Percentiles rank a stretch among this genome's conserved stretches.
Conservation (phyloP, 2,113 vertebrate species). For the Vanacampus margaritifer region DNA sequence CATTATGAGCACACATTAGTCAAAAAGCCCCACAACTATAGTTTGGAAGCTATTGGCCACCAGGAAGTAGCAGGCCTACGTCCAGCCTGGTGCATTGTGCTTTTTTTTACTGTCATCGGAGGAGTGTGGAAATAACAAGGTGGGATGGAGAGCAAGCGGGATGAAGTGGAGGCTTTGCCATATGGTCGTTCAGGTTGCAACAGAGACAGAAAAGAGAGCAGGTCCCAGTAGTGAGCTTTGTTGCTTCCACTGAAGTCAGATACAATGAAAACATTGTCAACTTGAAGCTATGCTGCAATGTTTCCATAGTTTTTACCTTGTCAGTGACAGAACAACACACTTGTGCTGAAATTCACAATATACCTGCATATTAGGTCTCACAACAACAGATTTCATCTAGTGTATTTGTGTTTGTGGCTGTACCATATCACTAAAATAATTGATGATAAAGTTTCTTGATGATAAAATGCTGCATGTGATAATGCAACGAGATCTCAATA, state of each 20-base stretch:
- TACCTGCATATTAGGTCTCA: too few relatives aligned
- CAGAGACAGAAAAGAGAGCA: conserved; percentile 31
- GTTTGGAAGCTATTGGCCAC: conserved; percentile 24
- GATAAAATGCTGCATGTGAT: too few relatives aligned
- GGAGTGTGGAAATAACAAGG: conserved; percentile 26
- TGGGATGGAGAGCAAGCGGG: conserved; percentile 26
- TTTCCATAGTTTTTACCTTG: conserved; percentile 1
- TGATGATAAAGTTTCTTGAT: too few relatives aligned
- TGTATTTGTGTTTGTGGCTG: too few relatives aligned
- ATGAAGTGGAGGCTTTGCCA: conserved; percentile 50
- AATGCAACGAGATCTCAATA: too few relatives aligned
- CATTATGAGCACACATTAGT: conserved; percentile 60
- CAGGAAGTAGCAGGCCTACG: conserved; percentile 34
- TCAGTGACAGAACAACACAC: not conserved
- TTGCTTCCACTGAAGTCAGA: not conserved
- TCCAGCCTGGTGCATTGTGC: conserved; percentile 34
- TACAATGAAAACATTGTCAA: conserved; percentile 11
- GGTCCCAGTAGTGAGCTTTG: conserved; percentile 18
- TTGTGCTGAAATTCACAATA: too few relatives aligned
- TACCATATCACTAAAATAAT: too few relatives aligned
- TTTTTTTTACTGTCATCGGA: conserved; percentile 26
- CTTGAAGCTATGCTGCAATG: conserved; percentile 9
- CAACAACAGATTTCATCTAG: too few relatives aligned
- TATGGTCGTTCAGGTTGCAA: conserved; percentile 45
- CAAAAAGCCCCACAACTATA: conserved; percentile 12